These are phyloP conservation scores for Choreutis nemorana DNA, from an alignment of 2,888 invertebrate species.

Conservation along the genomic window DNA sequence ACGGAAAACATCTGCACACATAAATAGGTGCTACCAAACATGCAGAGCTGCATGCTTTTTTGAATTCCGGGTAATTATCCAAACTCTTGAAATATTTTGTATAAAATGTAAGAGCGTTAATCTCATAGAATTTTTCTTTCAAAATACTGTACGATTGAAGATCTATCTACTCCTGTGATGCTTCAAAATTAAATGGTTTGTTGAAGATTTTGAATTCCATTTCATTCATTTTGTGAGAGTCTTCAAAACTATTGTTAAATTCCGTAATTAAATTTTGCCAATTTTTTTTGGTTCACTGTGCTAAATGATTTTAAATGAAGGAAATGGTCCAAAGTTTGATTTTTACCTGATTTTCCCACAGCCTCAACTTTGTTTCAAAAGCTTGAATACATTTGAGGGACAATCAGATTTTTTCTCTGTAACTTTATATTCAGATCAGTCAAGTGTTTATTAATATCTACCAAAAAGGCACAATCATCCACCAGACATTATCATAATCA, in stretches of 20 bases:
- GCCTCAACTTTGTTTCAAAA: constrained; percentile 5
- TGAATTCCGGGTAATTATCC: too few relatives aligned
- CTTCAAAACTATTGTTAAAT: too few relatives aligned
- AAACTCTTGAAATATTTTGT: too few relatives aligned
- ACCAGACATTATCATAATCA: constrained; percentile 5
- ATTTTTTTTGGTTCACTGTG: too few relatives aligned
- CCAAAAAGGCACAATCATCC: constrained; percentile 5
- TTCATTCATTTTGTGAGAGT: constrained; percentile 7
- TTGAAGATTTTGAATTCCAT: constrained; percentile 8
- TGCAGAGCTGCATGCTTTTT: too few relatives aligned
- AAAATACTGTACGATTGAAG: constrained; percentile 8
- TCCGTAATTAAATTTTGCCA: too few relatives aligned
- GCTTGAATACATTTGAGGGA: constrained; percentile 8
- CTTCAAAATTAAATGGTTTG: constrained; percentile 10
- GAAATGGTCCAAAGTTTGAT: constrained; percentile 6
- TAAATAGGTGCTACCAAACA: constrained; percentile 10
- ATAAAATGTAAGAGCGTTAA: too few relatives aligned
- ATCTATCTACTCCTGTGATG: constrained; percentile 8
- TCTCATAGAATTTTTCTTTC: too few relatives aligned
- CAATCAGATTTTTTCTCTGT: constrained; percentile 5
- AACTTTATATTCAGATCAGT: constrained; percentile 4
- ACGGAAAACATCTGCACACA: constrained; percentile 11
- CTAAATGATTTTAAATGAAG: constrained; percentile 7
- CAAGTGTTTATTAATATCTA: too few relatives aligned
- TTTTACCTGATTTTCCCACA: too few relatives aligned